Base-by-base conservation (phyloP, 2,113 vertebrate genomes). In the Burhinus bistriatus region DNA sequence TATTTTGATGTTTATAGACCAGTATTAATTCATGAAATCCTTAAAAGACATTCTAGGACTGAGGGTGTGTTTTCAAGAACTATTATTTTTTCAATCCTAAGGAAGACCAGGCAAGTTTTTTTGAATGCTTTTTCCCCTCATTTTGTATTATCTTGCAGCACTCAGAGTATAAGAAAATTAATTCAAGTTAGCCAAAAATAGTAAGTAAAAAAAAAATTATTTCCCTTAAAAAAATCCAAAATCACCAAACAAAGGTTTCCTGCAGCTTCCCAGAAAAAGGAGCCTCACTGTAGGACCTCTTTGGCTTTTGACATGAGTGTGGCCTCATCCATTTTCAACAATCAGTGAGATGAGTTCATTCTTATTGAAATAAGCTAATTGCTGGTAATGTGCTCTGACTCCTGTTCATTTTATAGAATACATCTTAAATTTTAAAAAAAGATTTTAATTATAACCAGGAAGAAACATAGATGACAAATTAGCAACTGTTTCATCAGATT, bases 251-350 rank as follows among this genome's bases (percentile, higher is more conserved):
- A 62, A 94, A 58, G 12, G 9, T 69, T 80, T 81, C 15, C 26
- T 76, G 9, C 27, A 55, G 6, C 9, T 86, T 72, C 15, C 11
- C n/a, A 89, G n/a, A 3, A 61, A 51, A 77, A 88, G 2, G 4
- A 2, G 2, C 15, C 2, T 57, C 9, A 9, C 11, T 44, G 6
- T 75, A 55, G 4, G 21, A 36, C 9, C 3, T 4, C 1, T 61
- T 36, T 45, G 34, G 5, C 7, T 87, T 90, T 87, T 83, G 18
- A 5, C 2, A 1, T 20, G 17, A 69, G 5, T 16, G 2, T 38
- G 7, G 6, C 14, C 36, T 94, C 26, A 51, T 55, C 8, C 12
- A 12, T 79, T 83, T 45, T 84, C 20, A 42, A 77, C 18, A 78
- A 12, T 4, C 7, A 54, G 15, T 25, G 58, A 69, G 10, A 62